Base-by-base conservation (phyloP, 1,140 invertebrate species). In the Ectropis grisescens region DNA sequence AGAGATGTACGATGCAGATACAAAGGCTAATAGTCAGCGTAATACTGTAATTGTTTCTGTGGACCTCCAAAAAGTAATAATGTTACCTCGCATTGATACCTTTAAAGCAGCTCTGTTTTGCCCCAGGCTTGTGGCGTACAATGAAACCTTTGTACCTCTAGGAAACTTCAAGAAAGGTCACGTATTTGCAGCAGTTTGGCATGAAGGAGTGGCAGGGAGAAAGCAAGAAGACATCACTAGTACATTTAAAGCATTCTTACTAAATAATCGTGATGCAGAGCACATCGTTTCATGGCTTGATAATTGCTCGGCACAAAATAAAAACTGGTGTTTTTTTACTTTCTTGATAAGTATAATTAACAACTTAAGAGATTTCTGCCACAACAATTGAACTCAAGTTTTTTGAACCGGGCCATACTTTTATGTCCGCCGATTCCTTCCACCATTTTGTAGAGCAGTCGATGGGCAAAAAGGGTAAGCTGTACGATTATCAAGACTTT, bases 21-120 rank as follows among this genome's bases (percentile, higher is more conserved):
- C 26, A 22, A 22, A 22, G 16, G 26, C 27, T 3, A 37, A 13
- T 29, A 26, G n/a, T 22, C 11, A 30, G 12, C 11, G 1, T 31
- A 23, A 38, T 26, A 38, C 22, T 27, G 29, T 27, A 19, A 8
- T 33, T 28, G 10, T 23, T 22, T 29, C 30, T 27, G 33, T 28
- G 1, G 42, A 45, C 19, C 33, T 66, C 23, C 52, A 70, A 46
- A 65, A 70, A 47, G 55, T 66, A 10, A 50, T 67, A 12, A 59
- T 70, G 49, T 29, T 69, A 12, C 61, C 61, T 5, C 40, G 50
- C 11, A 39, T 67, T 23, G 57, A 61, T 16, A 33, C 26, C 7
- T 58, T 55, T 23, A 68, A 65, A 43, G 19, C 34, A 6, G 38
- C 11, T 36, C 40, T 37, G 27, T 44, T 38, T 41, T 59, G 15